Conservation (phyloP, 2,797 vertebrate genomes). For the Philypnodon macrostomus region DNA sequence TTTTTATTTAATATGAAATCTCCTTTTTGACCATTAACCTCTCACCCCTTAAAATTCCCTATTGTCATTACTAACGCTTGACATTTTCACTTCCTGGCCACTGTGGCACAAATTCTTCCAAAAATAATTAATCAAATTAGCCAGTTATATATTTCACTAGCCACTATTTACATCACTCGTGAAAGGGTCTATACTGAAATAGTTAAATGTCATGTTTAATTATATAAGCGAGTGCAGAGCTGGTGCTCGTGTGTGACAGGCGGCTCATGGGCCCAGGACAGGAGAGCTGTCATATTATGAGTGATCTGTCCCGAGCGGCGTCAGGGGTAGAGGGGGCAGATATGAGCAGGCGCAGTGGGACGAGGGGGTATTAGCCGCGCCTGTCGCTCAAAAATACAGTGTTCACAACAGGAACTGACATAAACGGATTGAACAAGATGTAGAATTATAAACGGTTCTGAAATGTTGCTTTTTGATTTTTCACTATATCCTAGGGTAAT, state of each 20-base stretch:
- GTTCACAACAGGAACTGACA: slow-evolving; percentile 45
- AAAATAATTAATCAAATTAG: too few relatives aligned
- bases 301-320: slow-evolving; percentile 57
- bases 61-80: too few relatives aligned
- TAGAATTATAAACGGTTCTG: too few relatives aligned
- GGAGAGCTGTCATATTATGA: slow-evolving; percentile 52
- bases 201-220: background rate
- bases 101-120: too few relatives aligned
- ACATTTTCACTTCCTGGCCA: too few relatives aligned
- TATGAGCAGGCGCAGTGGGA: slow-evolving; percentile 40
- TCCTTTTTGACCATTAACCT: too few relatives aligned
- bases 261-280: slow-evolving; percentile 53
- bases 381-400: slow-evolving; percentile 26
- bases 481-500: too few relatives aligned
- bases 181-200: background rate
- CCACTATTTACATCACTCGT: too few relatives aligned
- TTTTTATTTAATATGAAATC: too few relatives aligned
- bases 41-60: too few relatives aligned
- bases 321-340: slow-evolving; percentile 57
- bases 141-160: too few relatives aligned
- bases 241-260: slow-evolving; percentile 41
- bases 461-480: too few relatives aligned
- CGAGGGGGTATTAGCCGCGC: slow-evolving; percentile 54
- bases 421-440: slow-evolving; percentile 17
- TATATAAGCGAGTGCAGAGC: slow-evolving; percentile 9